Evolutionary conservation across 2,797 vertebrate genomes (phyloP), one percentile per base, ranked within the genome.

Genomic region (Malacoraja senta): DNA sequence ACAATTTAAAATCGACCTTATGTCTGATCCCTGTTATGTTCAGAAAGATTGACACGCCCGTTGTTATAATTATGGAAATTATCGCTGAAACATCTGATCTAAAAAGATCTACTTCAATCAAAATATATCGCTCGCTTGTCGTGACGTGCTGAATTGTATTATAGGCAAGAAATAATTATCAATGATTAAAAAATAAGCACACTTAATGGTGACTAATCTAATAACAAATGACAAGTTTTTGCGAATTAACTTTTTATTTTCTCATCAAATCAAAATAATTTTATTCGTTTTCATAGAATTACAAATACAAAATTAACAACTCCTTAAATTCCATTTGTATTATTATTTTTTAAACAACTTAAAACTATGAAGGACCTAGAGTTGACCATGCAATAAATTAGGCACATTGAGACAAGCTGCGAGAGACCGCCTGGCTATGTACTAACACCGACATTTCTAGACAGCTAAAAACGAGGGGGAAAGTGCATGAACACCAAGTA

Each of bases 331-430:
- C 93, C 58, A 94, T 95, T 96, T 96, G 93, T 96, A 96, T 95
- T 94, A 96, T 96, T 94, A 96, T 96, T 76, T 2, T 96, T 95
- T 96, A 96, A 96, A 96, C 95, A 96, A 96, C 96, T 96, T 96
- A 94, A 95, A 96, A 97, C 96, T 94, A 96, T 96, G 95, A 94
- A 95, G 95, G 95, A 95, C 95, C 96, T 95, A 97, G 84, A 68
- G 63, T 88, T 68, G 96, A 96, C 96, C 97, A 98, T 97, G 97
- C 97, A 97, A 98, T 98, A 98, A 98, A 97, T 98, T 98, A 98
- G 96, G 95, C 96, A 96, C 96, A 97, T 96, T 95, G 96, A 97
- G 95, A 96, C 65, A 95, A 96, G 96, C 95, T 94, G 96, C 58
- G 92, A 95, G 95, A 96, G 96, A 96, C 96, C 94, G 95, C 96